Evolutionary conservation across 2,888 invertebrate genomes (phyloP), one percentile per base, ranked within the genome.

Genomic region (Tetranychus piercei): DNA sequence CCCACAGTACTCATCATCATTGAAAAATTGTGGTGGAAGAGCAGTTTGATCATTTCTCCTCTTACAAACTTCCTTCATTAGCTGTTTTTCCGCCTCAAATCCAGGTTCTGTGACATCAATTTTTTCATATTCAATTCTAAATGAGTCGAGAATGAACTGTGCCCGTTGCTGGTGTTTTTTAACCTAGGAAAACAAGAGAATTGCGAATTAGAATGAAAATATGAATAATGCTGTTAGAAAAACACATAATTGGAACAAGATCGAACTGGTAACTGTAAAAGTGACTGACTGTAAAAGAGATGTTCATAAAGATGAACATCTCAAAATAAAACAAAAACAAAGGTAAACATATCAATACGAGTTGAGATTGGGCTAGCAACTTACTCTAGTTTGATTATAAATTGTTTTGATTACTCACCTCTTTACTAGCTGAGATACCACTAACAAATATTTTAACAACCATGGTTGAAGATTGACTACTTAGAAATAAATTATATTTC

Each of bases 81-180:
- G 90, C 80, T 91, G 90, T 83, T 92, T 91, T 79, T 91, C 90
- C 76, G 87, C 84, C 83, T 94, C 94, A 81, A 88, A 89, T 74
- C 90, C 92, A 22, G 95, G 94, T 82, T 94, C 94, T 73, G 95
- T 90, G 81, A 97, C 94, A 84, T 97, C 97, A 81, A 97, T 89
- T 77, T 88, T 86, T 82, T 92, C 90, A 83, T 93, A 94, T 80
- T 89, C 88, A 79, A 97, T 89, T 83, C 86, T 88, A 86, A 92
- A 91, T 79, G 94, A 91, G 81, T 94, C 93, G 80, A 97, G 85
- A 81, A 94, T 91, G 89, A 95, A 91, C 80, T 91, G 84, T 75
- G 96, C 92, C 78, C 94, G 88, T 82, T 94, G 93, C 83, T 96
- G 95, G 80, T 93, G 87, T 84, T 95, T 96, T 84, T 94, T 94